Base-by-base conservation (phyloP, 2,113 vertebrate species). In the Gnathonemus longibarbis region DNA sequence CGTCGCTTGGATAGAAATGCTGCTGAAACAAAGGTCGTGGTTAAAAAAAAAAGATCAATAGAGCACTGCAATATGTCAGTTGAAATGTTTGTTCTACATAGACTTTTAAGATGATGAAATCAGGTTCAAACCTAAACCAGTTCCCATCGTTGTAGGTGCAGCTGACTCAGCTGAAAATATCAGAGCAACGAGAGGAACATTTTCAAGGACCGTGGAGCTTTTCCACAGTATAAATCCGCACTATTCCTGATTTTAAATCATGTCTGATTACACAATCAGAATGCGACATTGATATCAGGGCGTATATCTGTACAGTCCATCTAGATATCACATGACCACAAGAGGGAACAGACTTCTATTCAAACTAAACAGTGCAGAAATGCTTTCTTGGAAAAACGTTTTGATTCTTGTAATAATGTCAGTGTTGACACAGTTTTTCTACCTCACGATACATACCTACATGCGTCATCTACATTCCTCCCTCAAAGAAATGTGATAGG, bases 401-500 rank as follows among this genome's bases (percentile, higher is more conserved):
- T 70, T 10, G 31, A 39, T 35, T 77, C 31, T 35, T 77, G 5
- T 77, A 77, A 77, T 39, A 4, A 35, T 77, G 13, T 35, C 31
- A 35, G 11, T 84, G 39, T 9, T 84, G 21, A 84, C 42, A 48
- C 45, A 85, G 42, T 27, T 49, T 85, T 48, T 49, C 24, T 80
- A 80, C 15, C 13, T 35, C 74, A 17, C 0, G 15, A 77, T 77
- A 77, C 11, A 77, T 39, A 42, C n/a, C 24, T 49, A 27, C 11
- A 66, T 89, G 84, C 84, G 48, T 50, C 85, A 84, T 89, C 52
- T 53, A 80, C 90, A 90, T 50, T 42, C 50, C 42, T 49, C 56
- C 21, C 89, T 90, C 90, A 92, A 90, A 83, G 87, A 83, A 46
- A 58, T 58, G 90, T 88, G 92, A 91, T 90, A 84, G 88, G 88